Evolutionary conservation across 2,888 invertebrate species (phyloP).

Genomic region (Brachyopa scutellaris): DNA sequence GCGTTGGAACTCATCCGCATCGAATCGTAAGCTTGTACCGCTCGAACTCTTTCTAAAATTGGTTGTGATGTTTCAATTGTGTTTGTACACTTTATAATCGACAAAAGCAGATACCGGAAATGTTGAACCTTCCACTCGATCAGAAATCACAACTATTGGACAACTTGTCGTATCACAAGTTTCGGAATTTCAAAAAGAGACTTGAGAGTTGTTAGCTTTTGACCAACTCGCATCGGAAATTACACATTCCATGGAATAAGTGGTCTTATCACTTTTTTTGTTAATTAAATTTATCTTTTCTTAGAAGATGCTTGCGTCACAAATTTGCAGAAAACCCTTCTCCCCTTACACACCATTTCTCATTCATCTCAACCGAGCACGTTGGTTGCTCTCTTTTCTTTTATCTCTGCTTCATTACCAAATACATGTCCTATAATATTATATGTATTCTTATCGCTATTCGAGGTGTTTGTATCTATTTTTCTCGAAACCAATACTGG

Average conservation of each 20-base stretch:
- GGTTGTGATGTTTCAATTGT: no score
- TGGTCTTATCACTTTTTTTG: conserved; percentile 2
- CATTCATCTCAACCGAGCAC: background rate
- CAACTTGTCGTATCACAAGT: background rate
- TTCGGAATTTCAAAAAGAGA: background rate
- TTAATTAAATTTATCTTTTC: conserved; percentile 5
- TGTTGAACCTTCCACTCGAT: background rate
- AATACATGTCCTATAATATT: no score
- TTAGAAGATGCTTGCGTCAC: background rate
- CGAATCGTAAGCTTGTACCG: no score
- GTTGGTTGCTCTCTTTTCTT: background rate
- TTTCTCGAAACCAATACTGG: conserved; percentile 24
- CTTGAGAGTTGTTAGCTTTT: background rate
- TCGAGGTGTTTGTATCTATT: conserved; percentile 38
- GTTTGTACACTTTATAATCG: no score
- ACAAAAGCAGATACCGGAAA: no score
- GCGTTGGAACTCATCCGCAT: no score
- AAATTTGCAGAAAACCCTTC: background rate
- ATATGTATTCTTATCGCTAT: conserved; percentile 36
- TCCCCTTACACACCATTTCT: background rate
- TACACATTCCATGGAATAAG: background rate
- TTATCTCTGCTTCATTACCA: conserved; percentile 1
- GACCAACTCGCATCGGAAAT: background rate
- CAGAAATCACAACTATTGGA: background rate
- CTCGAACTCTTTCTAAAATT: no score